Evolutionary conservation across 2,888 invertebrate species (phyloP), one percentile per base, ranked within the genome.

Genomic region (Stenodema calcarata): DNA sequence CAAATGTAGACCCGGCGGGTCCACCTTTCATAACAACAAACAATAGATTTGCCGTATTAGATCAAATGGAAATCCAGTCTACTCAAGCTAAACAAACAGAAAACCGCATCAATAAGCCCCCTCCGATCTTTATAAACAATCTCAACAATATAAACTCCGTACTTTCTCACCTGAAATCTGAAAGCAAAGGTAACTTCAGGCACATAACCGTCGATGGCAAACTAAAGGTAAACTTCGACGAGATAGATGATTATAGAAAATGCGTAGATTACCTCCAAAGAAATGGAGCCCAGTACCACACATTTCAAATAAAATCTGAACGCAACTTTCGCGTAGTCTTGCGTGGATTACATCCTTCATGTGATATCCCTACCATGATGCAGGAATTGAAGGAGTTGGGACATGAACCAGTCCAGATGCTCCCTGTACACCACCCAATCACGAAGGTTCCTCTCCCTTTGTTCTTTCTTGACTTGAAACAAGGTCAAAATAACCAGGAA

Each of bases 381-480:
- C 30, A 75, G 30, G 78, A 42, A 78, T 42, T 78, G 78, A 78
- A 44, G 14, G 42, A 78, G 35, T 16, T 42, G 9, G 44, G 18
- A 41, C 18, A 18, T 44, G 44, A 78, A 14, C 78, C 78, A 27
- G 78, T 78, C 42, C 75, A 75, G 30, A n/a, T n/a, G n/a, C n/a
- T n/a, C n/a, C n/a, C n/a, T n/a, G n/a, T n/a, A n/a, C n/a, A n/a
- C n/a, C n/a, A 78, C 27, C 70, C 83, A 27, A 47, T 83, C 6
- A 70, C 83, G n/a, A 83, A 70, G n/a, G 16, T 35, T 23, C 83
- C 83, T 9, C 44, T 83, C 9, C 73, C 83, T 14, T 28, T 83
- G 41, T 83, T 70, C 70, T 83, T 83, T 42, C 44, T 83, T 16
- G 83, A 83, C 14, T 70, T 83, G 44, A 69, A 83, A 83, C 69